Percentiles rank a stretch among this genome's conserved stretches.
phyloP scores from a whole-genome alignment of 2,888 invertebrate genomes.

The Harpagoxenus sublaevis region DNA sequence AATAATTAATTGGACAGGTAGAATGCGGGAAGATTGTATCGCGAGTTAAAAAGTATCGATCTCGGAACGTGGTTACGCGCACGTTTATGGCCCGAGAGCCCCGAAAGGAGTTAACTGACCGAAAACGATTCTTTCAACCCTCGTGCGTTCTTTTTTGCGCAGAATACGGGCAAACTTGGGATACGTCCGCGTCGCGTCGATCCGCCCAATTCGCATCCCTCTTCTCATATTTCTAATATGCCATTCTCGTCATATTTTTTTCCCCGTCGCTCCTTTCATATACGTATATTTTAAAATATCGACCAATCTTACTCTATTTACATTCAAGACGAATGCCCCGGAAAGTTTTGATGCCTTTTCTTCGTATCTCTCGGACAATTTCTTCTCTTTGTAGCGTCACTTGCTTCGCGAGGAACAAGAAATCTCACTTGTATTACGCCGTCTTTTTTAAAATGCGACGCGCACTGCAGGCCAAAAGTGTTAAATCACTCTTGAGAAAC shows the following conservation, averaged over 20 bases:
- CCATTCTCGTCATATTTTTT: not conserved
- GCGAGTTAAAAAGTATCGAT: conserved; percentile 45
- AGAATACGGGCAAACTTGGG: not conserved
- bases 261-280: not conserved
- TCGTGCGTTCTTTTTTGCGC: not conserved
- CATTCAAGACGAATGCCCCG: not conserved
- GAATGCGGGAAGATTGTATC: conserved; percentile 27
- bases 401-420: conserved; percentile 10
- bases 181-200: not conserved
- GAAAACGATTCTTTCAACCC: conserved; percentile 32
- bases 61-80: not conserved
- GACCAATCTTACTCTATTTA: conserved; percentile 27
- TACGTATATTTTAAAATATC: not conserved
- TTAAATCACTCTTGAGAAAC: conserved; percentile 4
- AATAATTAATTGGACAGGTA: conserved; percentile 22
- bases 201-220: not conserved
- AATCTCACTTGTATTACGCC: conserved; percentile 28
- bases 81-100: not conserved
- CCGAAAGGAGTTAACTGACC: conserved; percentile 39
- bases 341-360: conserved; percentile 9
- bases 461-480: not conserved
- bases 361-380: not conserved
- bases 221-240: not conserved
- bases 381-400: not conserved
- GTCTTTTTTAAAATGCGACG: conserved; percentile 29